Evolutionary conservation across 1,140 invertebrate species (phyloP), one percentile per base, ranked within the genome.

Genomic region (Papilio machaon): DNA sequence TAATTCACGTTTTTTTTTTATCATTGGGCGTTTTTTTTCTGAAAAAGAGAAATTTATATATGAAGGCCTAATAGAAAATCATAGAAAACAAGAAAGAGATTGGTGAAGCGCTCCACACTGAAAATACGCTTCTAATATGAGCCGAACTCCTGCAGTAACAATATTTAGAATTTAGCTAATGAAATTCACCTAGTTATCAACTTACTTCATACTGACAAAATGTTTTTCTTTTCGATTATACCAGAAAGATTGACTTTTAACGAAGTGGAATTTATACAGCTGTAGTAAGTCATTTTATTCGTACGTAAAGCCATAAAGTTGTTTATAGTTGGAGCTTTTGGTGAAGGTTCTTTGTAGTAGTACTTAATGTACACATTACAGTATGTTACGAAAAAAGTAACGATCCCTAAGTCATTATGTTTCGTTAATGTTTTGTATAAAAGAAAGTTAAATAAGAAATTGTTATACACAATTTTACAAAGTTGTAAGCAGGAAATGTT

Each of bases 291-390:
- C 60, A 64, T 64, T 64, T 19, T 64, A 64, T 64, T 64, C 19
- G 60, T 64, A 30, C 4, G 60, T 64, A 10, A 30, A 11, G 60
- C 23, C 23, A 64, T 64, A 64, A 64, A 64, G 11, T 30, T 64
- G 60, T 64, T 64, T 64, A 64, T 64, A 64, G 60, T 64, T 5
- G 60, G 23, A 6, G 19, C 60, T 23, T 64, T 64, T 23, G 60
- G n/a, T 60, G 54, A 11, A 64, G 60, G 60, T 19, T 30, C 8
- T 64, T 64, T 64, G 60, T 64, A 64, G 60, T 30, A 30, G 60
- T 64, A 23, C 19, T 64, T 64, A 64, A 64, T 64, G 60, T 64
- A 64, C 60, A 64, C 60, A 64, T 64, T 13, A 64, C 60, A 64
- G 15, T 64, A 30, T 64, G 60, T 64, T 30, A 64, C 60, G 19